Percentiles rank a stretch among this genome's conserved stretches.
Conservation (phyloP, 1,140 invertebrate genomes). For the Amyelois transitella region DNA sequence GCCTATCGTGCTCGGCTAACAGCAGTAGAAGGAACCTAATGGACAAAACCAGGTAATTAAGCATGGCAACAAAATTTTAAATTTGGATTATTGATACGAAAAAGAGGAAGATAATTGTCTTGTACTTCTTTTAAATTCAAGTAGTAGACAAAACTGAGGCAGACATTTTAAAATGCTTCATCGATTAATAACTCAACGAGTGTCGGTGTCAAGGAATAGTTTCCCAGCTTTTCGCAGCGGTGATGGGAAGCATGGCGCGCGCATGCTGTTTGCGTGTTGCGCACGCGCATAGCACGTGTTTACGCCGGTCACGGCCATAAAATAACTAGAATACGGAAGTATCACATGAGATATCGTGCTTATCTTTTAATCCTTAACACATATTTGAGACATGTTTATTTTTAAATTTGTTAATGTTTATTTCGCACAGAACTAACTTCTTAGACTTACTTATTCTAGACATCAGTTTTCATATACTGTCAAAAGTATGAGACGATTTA, state of each 20-base stretch:
- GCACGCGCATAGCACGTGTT: constrained; percentile 33
- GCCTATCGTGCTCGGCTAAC: too few relatives aligned
- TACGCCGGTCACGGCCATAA: background rate
- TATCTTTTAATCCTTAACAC: too few relatives aligned
- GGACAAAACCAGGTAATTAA: too few relatives aligned
- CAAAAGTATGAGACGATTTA: too few relatives aligned
- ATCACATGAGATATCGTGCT: too few relatives aligned
- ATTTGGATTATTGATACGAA: too few relatives aligned
- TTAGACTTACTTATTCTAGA: too few relatives aligned
- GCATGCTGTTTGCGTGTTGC: constrained; percentile 42
- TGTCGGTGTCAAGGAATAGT: constrained; percentile 8
- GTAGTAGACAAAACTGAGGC: background rate
- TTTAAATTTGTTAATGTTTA: background rate
- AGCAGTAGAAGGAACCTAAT: too few relatives aligned
- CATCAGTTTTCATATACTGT: too few relatives aligned
- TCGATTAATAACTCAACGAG: background rate
- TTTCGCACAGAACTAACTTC: background rate
- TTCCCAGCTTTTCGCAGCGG: constrained; percentile 23
- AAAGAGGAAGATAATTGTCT: too few relatives aligned
- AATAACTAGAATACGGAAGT: background rate
- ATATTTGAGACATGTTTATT: background rate
- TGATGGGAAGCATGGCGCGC: constrained; percentile 10
- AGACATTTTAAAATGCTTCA: background rate
- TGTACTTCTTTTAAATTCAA: too few relatives aligned
- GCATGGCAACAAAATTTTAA: too few relatives aligned